phyloP scores from a whole-genome alignment of 2,797 vertebrate species.

The Megaceryle alcyon region DNA sequence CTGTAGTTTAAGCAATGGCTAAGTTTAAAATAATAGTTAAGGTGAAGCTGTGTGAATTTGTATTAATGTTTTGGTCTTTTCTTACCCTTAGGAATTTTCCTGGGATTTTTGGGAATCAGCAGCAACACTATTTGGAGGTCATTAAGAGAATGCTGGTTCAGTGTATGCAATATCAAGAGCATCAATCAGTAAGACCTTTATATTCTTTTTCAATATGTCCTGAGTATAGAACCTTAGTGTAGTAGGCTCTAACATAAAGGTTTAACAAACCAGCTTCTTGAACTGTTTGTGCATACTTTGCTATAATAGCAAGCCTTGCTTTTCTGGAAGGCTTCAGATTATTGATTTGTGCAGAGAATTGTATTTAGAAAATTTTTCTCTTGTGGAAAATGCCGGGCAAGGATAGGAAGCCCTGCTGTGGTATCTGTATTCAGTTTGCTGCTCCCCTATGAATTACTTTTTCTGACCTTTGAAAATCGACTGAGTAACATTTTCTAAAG shows the following conservation, averaged over 20 bases:
- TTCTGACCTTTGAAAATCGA: conserved; percentile 49
- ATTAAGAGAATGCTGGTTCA: conserved; percentile 98
- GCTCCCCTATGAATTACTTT: conserved; percentile 2
- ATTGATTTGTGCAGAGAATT: neutral
- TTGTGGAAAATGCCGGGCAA: conserved; percentile 18
- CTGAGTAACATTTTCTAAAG: conserved; percentile 30
- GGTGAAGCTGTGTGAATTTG: neutral
- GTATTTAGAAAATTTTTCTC: neutral
- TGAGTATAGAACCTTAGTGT: neutral
- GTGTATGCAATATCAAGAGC: conserved; percentile 97
- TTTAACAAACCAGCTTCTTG: neutral
- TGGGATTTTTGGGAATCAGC: conserved; percentile 98
- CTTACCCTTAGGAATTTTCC: conserved; percentile 92
- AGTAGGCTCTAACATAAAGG: neutral
- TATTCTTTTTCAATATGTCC: neutral
- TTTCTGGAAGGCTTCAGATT: conserved; percentile 31
- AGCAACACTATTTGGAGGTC: conserved; percentile 98
- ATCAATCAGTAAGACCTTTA: conserved; percentile 85
- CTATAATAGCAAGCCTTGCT: neutral
- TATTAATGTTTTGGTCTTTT: neutral
- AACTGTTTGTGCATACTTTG: neutral
- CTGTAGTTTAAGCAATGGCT: neutral
- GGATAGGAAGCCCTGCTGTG: conserved; percentile 40
- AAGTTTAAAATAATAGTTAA: neutral
- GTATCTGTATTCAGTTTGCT: conserved; percentile 21